Conservation (phyloP, 1,140 invertebrate genomes). For the Atopsyche davidsoni region DNA sequence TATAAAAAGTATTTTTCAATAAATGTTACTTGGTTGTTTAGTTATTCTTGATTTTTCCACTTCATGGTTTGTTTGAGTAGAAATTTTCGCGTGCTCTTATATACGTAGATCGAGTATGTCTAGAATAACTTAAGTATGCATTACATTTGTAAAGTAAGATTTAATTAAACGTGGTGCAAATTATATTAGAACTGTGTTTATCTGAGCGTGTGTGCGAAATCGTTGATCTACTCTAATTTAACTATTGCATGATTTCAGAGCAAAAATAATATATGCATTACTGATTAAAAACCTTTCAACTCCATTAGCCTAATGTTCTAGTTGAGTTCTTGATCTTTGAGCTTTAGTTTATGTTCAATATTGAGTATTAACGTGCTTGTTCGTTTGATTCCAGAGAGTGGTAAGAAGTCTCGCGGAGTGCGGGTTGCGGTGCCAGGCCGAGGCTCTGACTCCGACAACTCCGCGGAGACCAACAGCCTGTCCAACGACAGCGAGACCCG, state of each 20-base stretch:
- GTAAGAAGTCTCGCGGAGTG: constrained; percentile 21
- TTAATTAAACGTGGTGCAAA: no score
- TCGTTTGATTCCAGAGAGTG: background rate
- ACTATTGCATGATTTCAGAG: background rate
- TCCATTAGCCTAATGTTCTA: no score
- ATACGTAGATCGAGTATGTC: no score
- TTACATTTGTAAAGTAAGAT: no score
- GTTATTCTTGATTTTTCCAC: no score
- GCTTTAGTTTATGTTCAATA: background rate
- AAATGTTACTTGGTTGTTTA: no score
- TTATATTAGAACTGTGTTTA: no score
- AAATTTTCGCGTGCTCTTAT: no score
- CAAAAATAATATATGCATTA: background rate
- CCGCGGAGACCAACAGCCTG: constrained; percentile 56
- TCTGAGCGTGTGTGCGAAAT: no score
- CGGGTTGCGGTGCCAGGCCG: constrained; percentile 10
- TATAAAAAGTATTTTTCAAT: no score
- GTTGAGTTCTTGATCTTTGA: background rate
- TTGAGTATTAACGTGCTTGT: background rate
- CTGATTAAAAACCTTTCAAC: background rate
- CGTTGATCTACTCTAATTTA: background rate
- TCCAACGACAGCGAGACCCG: constrained; percentile 48
- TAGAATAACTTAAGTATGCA: no score
- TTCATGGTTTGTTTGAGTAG: no score
- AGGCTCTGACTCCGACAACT: constrained; percentile 52